Base-by-base conservation (phyloP, 2,113 vertebrate genomes). In the Fregata magnificens region DNA sequence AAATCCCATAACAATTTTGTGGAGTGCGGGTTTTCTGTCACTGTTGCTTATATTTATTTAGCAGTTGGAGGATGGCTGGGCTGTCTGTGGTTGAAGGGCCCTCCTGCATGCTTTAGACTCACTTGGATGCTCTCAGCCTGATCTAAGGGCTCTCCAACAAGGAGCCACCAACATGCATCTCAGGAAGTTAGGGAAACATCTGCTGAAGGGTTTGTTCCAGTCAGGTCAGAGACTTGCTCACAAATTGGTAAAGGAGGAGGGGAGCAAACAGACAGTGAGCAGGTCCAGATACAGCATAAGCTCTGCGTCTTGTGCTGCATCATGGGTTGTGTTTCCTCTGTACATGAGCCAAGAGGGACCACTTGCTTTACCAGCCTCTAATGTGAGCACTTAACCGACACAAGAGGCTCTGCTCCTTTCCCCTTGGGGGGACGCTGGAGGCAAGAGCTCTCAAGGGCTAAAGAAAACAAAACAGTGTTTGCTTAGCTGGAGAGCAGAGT, bases 391-490 rank as follows among this genome's bases (percentile, higher is more conserved):
- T 97, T 90, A 93, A 81, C 86, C 32, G 45, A 82, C 95, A 86
- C 82, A 96, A 98, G 97, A 97, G 95, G 87, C 90, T 95, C 94
- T 73, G 82, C 71, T 92, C 53, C 87, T 95, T 95, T 96, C 77
- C 87, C 61, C 88, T 71, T 90, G 88, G 90, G 79, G 79, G 40
- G 11, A 53, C 7, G 19, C 79, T 93, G 79, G 40, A 93, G 66
- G 90, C 71, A 92, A 97, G 95, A 90, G 95, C 93, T 95, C 97
- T 98, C 77, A 52, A 95, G 72, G 83, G 90, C 96, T 96, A 95
- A 86, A 84, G 93, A 95, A 97, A 97, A 98, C 96, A 97, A 98
- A 97, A 21, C 92, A 74, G 9, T 97, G 96, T 97, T 97, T 97
- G 82, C 95, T 96, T 95, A 94, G 88, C 95, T 94, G 92, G 92